Percentiles rank a stretch among this genome's conserved stretches.
phyloP scores from a whole-genome alignment of 2,113 vertebrate species.

The Tauraco erythrolophus region DNA sequence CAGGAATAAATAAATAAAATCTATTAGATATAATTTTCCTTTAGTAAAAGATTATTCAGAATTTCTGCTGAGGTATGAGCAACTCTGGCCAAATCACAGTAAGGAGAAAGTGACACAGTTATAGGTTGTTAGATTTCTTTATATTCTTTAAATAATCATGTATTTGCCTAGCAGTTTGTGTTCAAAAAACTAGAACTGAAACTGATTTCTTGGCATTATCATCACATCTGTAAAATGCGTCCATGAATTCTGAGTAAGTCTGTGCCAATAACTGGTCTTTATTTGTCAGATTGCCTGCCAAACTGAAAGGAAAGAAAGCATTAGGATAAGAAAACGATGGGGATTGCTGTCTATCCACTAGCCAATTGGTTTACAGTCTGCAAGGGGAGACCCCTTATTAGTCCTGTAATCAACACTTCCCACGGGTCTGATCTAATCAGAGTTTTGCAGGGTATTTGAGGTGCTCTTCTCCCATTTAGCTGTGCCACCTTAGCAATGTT shows the following conservation, averaged over 20 bases:
- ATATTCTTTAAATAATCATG: neutral
- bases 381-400: neutral
- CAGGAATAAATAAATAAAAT: neutral
- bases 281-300: neutral
- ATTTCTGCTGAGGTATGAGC: neutral
- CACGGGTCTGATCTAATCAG: neutral
- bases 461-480: neutral
- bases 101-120: neutral
- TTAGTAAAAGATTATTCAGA: neutral
- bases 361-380: neutral
- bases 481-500: neutral
- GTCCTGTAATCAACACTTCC: neutral
- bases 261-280: neutral
- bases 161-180: neutral
- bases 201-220: neutral
- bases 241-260: neutral
- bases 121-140: neutral
- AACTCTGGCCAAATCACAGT: neutral
- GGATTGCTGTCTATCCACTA: neutral
- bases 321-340: neutral
- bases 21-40: neutral
- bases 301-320: neutral
- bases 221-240: neutral
- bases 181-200: neutral
- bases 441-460: neutral